phyloP scores from a whole-genome alignment of 2,113 vertebrate genomes.

The Lophochroa leadbeateri region DNA sequence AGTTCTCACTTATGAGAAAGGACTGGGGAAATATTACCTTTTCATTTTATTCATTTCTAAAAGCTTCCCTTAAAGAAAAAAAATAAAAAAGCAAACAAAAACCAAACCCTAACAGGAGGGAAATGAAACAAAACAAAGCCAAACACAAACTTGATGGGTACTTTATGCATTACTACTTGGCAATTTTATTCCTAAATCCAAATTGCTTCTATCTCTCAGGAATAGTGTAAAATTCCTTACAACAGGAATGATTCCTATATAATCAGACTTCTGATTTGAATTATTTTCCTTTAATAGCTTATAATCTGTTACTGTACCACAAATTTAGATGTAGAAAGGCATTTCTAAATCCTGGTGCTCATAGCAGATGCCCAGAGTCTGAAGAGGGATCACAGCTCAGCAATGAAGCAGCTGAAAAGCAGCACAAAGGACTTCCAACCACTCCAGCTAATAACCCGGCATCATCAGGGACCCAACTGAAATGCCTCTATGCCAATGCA shows the following conservation, averaged over 20 bases:
- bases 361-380: background rate
- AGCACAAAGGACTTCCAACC: background rate
- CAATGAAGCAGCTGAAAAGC: background rate
- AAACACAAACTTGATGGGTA: background rate
- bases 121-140: background rate
- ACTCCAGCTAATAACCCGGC: background rate
- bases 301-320: background rate
- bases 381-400: background rate
- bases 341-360: background rate
- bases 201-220: background rate
- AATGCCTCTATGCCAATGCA: background rate
- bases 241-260: background rate
- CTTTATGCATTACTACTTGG: background rate
- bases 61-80: rapidly evolving
- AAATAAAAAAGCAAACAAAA: background rate
- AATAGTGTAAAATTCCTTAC: background rate
- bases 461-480: background rate
- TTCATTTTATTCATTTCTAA: background rate
- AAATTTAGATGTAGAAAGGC: background rate
- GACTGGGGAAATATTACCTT: background rate
- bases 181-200: background rate
- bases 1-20: background rate
- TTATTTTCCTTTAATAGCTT: background rate
- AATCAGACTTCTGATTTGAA: background rate
- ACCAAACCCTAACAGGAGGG: rapidly evolving